Percentiles rank a stretch among this genome's conserved stretches.
These are phyloP conservation scores for Lepus timidus DNA, from an alignment of 2,113 vertebrate species.

Conservation along the genomic window DNA sequence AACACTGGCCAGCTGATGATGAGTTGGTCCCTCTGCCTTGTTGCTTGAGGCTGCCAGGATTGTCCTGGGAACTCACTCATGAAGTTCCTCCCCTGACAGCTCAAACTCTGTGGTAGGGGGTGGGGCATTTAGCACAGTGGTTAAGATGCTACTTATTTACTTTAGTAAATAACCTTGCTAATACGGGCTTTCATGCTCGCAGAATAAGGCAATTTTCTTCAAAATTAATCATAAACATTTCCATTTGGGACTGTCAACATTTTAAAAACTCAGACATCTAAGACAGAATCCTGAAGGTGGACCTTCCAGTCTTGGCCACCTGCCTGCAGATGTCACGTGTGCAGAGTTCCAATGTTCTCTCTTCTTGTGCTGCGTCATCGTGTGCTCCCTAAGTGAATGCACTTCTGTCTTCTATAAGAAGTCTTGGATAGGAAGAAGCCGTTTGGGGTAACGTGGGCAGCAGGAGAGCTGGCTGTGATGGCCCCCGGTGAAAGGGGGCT, in stretches of 20 bases:
- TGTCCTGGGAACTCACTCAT: too few relatives aligned
- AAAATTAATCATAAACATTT: background rate
- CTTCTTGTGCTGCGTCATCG: background rate
- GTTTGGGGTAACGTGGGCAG: too few relatives aligned
- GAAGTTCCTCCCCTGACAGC: too few relatives aligned
- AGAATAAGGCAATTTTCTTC: background rate
- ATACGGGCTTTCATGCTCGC: background rate
- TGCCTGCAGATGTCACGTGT: too few relatives aligned
- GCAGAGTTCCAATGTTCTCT: rapidly evolving
- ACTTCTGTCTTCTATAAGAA: background rate
- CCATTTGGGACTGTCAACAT: background rate
- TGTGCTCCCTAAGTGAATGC: background rate
- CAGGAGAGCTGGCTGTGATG: background rate
- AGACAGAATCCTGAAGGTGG: background rate
- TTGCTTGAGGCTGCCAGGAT: too few relatives aligned
- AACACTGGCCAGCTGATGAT: too few relatives aligned
- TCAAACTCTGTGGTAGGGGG: too few relatives aligned
- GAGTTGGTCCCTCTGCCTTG: too few relatives aligned
- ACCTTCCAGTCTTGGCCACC: too few relatives aligned
- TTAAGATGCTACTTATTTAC: too few relatives aligned
- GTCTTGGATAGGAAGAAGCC: background rate
- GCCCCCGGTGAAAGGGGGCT: too few relatives aligned
- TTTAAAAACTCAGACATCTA: background rate
- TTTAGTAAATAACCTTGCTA: background rate
- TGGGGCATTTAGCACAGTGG: too few relatives aligned